Evolutionary conservation across 2,888 invertebrate genomes (phyloP).

Genomic region (Notodonta dromedarius): DNA sequence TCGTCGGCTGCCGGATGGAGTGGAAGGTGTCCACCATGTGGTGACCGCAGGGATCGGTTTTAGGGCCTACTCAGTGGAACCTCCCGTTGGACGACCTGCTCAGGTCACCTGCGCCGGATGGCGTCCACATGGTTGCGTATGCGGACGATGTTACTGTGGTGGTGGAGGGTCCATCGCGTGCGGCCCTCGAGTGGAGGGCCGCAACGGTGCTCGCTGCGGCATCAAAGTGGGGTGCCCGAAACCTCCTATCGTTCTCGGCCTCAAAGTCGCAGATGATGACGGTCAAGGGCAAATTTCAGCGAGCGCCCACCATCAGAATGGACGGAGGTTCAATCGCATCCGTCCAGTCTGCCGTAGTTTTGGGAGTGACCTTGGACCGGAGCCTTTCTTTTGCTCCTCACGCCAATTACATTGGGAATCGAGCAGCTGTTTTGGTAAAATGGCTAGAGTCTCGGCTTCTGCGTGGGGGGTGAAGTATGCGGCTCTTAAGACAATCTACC

Average conservation of each 20-base stretch:
- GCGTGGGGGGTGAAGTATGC: not conserved
- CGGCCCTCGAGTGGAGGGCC: too few relatives aligned
- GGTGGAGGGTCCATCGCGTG: not conserved
- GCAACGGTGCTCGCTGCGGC: too few relatives aligned
- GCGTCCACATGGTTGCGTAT: not conserved
- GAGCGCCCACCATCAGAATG: too few relatives aligned
- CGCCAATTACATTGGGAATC: not conserved
- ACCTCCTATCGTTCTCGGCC: too few relatives aligned
- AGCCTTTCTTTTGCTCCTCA: not conserved
- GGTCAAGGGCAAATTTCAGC: too few relatives aligned
- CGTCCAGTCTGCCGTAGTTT: too few relatives aligned
- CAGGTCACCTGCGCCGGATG: not conserved
- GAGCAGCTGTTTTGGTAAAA: not conserved
- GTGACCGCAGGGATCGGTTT: slow-evolving; percentile 4
- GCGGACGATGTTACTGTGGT: not conserved
- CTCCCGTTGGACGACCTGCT: not conserved
- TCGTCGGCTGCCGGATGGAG: not conserved
- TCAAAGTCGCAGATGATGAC: too few relatives aligned
- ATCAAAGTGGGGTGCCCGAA: too few relatives aligned
- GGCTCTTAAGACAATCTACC: not conserved
- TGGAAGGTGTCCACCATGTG: slow-evolving; percentile 9
- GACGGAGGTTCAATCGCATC: too few relatives aligned
- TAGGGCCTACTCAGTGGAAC: slow-evolving; percentile 1
- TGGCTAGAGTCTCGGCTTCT: not conserved
- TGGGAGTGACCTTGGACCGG: too few relatives aligned